phyloP scores from a whole-genome alignment of 2,888 invertebrate species.

The Meandrusa payeni region DNA sequence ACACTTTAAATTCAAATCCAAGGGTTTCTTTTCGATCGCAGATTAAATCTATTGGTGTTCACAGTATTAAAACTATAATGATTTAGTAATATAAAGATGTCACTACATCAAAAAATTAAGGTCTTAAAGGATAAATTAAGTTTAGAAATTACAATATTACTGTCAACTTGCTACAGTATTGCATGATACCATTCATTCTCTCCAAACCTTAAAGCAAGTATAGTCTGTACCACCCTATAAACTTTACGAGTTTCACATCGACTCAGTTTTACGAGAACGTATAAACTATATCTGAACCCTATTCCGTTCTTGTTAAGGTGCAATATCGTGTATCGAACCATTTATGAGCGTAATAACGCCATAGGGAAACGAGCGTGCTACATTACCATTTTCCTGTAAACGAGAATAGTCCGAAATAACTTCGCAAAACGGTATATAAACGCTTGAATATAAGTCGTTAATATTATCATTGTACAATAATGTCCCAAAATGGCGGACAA shows the following conservation, averaged over 20 bases:
- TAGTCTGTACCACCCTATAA: slow-evolving; percentile 34
- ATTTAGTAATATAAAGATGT: too few species aligned
- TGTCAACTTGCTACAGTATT: too few species aligned
- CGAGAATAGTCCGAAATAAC: slow-evolving; percentile 22
- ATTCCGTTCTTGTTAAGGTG: slow-evolving; percentile 37
- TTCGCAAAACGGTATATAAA: slow-evolving; percentile 22
- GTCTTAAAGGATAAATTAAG: too few species aligned
- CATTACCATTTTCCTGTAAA: slow-evolving; percentile 5
- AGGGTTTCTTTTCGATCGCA: too few species aligned
- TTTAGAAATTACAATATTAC: too few species aligned
- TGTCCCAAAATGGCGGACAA: neutral
- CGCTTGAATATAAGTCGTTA: slow-evolving; percentile 3
- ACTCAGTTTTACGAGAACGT: slow-evolving; percentile 37
- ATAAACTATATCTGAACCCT: slow-evolving; percentile 35
- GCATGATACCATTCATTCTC: too few species aligned
- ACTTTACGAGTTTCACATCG: slow-evolving; percentile 42
- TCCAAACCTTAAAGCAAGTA: slow-evolving; percentile 14
- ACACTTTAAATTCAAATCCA: too few species aligned
- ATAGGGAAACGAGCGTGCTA: slow-evolving; percentile 25
- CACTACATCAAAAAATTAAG: too few species aligned
- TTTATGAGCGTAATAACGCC: slow-evolving; percentile 28
- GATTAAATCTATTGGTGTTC: too few species aligned
- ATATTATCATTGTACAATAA: slow-evolving; percentile 1
- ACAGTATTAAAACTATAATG: too few species aligned
- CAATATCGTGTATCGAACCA: slow-evolving; percentile 34